phyloP scores from a whole-genome alignment of 2,888 invertebrate species.

The Erebia aethiops region DNA sequence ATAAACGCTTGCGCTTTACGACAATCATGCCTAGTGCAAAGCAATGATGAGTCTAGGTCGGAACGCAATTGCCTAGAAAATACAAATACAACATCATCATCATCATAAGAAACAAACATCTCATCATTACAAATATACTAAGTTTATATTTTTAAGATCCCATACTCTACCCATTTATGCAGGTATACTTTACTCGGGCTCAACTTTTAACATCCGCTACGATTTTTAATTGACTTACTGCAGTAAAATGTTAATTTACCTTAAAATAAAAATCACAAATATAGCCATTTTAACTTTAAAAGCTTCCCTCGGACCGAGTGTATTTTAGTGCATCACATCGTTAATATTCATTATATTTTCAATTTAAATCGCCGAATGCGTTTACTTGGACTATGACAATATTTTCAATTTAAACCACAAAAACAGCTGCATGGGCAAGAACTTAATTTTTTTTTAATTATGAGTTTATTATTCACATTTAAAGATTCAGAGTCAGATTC shows the following conservation, averaged over 20 bases:
- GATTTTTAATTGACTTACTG: slow-evolving; percentile 3
- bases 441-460: no score
- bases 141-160: no score
- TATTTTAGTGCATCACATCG: slow-evolving; percentile 11
- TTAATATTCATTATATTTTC: slow-evolving; percentile 16
- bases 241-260: background rate
- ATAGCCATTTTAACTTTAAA: slow-evolving; percentile 14
- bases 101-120: no score
- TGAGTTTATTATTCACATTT: no score
- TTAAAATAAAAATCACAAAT: slow-evolving; percentile 3
- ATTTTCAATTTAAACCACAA: slow-evolving; percentile 8
- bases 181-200: background rate
- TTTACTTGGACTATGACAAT: background rate
- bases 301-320: slow-evolving; percentile 12
- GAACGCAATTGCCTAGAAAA: no score
- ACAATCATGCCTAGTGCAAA: no score
- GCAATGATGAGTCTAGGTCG: no score
- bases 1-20: no score
- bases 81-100: no score
- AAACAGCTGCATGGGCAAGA: background rate
- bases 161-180: no score
- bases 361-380: slow-evolving; percentile 12
- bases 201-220: background rate
- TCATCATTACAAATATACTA: no score
- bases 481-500: no score